A percentile compares a stretch with the other conserved stretches of the same genome.
phyloP scores from a whole-genome alignment of 1,140 invertebrate genomes.

The Cyrtorhinus lividipennis region DNA sequence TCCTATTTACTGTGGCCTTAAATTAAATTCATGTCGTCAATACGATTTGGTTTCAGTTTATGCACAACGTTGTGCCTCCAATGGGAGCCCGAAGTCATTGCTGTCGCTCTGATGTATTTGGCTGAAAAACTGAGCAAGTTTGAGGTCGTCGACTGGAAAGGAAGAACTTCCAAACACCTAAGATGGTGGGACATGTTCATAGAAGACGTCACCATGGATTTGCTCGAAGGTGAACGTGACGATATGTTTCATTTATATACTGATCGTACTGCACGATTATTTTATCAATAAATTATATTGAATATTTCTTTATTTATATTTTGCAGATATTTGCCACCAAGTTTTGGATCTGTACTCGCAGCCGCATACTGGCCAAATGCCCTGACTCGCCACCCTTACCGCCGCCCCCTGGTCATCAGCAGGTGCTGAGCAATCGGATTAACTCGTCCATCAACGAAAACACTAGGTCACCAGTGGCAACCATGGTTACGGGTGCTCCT shows the following conservation, averaged over 20 bases:
- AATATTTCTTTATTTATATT: slow-evolving; percentile 2
- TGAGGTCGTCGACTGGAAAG: slow-evolving; percentile 85
- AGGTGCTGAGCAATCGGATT: no score
- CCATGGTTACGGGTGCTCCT: not conserved
- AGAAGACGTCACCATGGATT: slow-evolving; percentile 86
- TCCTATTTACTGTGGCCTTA: not conserved
- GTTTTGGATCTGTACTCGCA: slow-evolving; percentile 76
- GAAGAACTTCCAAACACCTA: slow-evolving; percentile 60
- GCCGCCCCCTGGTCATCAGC: slow-evolving; percentile 42
- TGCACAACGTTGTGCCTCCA: slow-evolving; percentile 93
- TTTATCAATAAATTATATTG: slow-evolving; percentile 16
- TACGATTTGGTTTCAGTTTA: slow-evolving; percentile 46
- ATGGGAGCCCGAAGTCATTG: slow-evolving; percentile 98
- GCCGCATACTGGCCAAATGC: slow-evolving; percentile 35
- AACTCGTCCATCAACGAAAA: not conserved
- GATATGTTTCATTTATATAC: not conserved
- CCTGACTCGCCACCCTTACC: slow-evolving; percentile 50
- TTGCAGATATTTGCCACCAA: slow-evolving; percentile 88
- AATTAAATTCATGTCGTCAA: no score
- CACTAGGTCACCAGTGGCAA: not conserved
- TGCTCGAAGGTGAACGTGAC: slow-evolving; percentile 57
- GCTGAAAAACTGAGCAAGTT: slow-evolving; percentile 94
- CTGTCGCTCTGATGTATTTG: slow-evolving; percentile 92
- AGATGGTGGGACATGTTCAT: slow-evolving; percentile 98
- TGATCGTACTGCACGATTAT: not conserved